Evolutionary conservation across 2,888 invertebrate species (phyloP).

Genomic region (Orthosia gothica): DNA sequence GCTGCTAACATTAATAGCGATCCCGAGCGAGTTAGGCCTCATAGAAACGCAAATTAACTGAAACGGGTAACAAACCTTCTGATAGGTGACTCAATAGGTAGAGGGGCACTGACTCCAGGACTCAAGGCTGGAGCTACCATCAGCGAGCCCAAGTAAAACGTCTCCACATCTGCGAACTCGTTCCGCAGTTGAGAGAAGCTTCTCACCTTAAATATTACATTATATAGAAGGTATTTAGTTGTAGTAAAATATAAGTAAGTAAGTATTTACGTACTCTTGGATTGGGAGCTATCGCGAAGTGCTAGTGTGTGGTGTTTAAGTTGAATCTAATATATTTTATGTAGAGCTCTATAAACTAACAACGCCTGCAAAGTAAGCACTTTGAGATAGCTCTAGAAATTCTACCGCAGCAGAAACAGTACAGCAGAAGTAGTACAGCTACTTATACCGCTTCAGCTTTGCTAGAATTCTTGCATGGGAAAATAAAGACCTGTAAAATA

Average conservation of each 20-base stretch:
- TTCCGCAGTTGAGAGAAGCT: slow-evolving; percentile 98
- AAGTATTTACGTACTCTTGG: not conserved
- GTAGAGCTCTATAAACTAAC: too few species aligned
- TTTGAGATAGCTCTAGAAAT: too few species aligned
- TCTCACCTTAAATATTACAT: slow-evolving; percentile 92
- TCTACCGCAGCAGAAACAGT: too few species aligned
- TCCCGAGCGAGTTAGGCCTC: too few species aligned
- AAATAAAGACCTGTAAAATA: not conserved
- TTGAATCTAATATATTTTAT: too few species aligned
- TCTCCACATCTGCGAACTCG: slow-evolving; percentile 97
- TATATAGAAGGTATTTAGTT: not conserved
- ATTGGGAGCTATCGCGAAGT: not conserved
- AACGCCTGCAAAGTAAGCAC: too few species aligned
- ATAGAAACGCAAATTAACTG: not conserved
- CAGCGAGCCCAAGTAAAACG: slow-evolving; percentile 95
- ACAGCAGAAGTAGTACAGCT: too few species aligned
- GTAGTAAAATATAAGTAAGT: not conserved
- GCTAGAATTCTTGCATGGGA: too few species aligned
- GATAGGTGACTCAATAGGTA: slow-evolving; percentile 88
- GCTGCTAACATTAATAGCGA: not conserved
- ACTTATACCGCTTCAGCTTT: too few species aligned
- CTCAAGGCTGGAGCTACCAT: slow-evolving; percentile 85
- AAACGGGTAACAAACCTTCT: slow-evolving; percentile 75
- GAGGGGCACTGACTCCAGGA: slow-evolving; percentile 85
- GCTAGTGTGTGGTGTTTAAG: not conserved